Evolutionary conservation across 2,113 vertebrate genomes (phyloP).

Genomic region (Nymphicus hollandicus): DNA sequence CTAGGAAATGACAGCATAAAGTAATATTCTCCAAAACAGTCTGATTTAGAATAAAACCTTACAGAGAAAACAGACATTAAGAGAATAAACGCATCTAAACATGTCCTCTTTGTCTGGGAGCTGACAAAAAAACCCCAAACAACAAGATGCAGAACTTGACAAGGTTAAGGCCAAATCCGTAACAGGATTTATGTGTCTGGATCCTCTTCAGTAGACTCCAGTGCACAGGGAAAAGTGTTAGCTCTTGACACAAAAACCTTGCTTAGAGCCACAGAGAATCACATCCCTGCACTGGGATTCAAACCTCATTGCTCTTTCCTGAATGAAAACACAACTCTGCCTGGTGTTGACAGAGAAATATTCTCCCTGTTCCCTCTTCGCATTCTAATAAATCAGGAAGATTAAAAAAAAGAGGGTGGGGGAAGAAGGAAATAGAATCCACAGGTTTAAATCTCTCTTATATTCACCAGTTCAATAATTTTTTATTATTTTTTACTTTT

Average conservation of each 20-base stretch:
- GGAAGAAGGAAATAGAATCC: neutral
- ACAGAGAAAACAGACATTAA: neutral
- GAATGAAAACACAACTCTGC: neutral
- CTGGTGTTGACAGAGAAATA: neutral
- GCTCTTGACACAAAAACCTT: slow-evolving; percentile 12
- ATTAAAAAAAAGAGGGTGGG: fast-evolving
- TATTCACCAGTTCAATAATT: neutral
- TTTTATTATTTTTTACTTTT: neutral
- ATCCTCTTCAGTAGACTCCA: slow-evolving; percentile 2
- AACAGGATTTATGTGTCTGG: slow-evolving; percentile 23
- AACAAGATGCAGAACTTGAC: neutral
- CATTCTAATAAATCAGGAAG: neutral
- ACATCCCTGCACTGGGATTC: neutral
- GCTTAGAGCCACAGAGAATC: neutral
- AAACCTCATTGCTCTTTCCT: neutral
- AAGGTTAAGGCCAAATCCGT: slow-evolving; percentile 36
- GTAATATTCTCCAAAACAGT: neutral
- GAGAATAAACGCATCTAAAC: neutral
- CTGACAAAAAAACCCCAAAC: neutral
- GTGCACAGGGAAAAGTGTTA: neutral
- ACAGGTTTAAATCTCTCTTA: neutral
- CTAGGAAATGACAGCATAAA: neutral
- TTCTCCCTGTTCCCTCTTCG: neutral
- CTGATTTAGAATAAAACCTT: neutral
- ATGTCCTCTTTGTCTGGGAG: neutral